Percentiles rank a stretch among this genome's conserved stretches.
Conservation (phyloP, 2,113 vertebrate genomes). For the Ammodytes marinus region DNA sequence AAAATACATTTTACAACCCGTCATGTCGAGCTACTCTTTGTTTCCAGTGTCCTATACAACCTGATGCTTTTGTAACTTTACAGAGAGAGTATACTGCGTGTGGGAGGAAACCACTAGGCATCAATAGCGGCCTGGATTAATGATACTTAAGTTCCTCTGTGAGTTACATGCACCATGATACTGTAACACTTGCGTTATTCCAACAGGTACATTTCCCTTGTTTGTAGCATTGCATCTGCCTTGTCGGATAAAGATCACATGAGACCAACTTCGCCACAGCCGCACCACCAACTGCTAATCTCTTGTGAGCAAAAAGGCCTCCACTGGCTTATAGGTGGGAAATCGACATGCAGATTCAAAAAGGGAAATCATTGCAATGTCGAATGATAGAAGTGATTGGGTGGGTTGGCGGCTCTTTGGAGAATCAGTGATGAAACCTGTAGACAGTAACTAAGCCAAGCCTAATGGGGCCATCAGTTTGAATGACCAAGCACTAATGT, state of each 20-base stretch:
- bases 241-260: conserved; percentile 27
- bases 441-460: conserved; percentile 55
- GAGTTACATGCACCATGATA: conserved; percentile 23
- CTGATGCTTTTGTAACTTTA: conserved; percentile 25
- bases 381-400: conserved; percentile 41
- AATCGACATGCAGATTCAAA: conserved; percentile 52
- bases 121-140: conserved; percentile 29
- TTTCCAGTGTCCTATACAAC: conserved; percentile 23
- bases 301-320: conserved; percentile 11
- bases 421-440: conserved; percentile 67
- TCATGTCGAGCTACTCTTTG: not conserved
- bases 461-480: conserved; percentile 49
- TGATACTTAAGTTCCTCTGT: conserved; percentile 45
- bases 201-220: conserved; percentile 23
- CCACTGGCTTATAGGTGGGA: conserved; percentile 41
- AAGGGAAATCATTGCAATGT: conserved; percentile 67
- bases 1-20: not conserved
- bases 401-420: conserved; percentile 46
- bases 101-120: conserved; percentile 46
- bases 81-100: conserved; percentile 24
- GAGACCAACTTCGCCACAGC: conserved; percentile 14
- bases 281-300: conserved; percentile 6
- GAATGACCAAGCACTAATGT: conserved; percentile 44
- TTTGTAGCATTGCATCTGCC: not conserved
- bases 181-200: conserved; percentile 26